Conservation (phyloP, 53 echinoderm and acorn worm genomes). For the Zoroaster sp. region DNA sequence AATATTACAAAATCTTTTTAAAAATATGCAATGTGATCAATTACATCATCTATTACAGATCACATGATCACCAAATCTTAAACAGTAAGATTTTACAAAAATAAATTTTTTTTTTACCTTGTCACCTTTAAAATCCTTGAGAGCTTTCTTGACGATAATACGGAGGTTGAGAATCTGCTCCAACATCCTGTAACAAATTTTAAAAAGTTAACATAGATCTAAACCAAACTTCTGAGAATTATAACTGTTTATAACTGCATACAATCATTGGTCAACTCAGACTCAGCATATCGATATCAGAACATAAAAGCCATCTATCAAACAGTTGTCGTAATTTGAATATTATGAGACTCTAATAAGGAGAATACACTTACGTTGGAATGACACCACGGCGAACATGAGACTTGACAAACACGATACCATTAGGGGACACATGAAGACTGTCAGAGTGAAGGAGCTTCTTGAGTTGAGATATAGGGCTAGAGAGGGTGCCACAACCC, state of each 20-base stretch:
- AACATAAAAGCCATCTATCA: too few relatives aligned
- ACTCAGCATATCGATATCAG: neutral
- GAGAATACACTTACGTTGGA: conserved; percentile 65
- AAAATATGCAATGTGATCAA: neutral
- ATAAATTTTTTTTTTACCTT: conserved; percentile 57
- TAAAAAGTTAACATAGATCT: neutral
- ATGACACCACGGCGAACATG: conserved; percentile 82
- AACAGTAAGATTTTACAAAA: too few relatives aligned
- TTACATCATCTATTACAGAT: neutral
- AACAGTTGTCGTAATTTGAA: too few relatives aligned
- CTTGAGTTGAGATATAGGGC: conserved; percentile 63
- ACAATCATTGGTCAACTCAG: neutral
- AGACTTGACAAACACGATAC: conserved; percentile 88
- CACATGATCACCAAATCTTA: neutral
- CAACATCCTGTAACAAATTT: conserved; percentile 72
- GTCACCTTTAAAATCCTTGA: conserved; percentile 90
- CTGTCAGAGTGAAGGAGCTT: conserved; percentile 72
- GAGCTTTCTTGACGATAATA: conserved; percentile 90
- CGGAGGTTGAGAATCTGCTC: conserved; percentile 87
- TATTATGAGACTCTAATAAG: too few relatives aligned
- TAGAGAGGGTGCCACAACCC: conserved; percentile 75
- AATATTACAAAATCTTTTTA: neutral
- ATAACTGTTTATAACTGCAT: neutral
- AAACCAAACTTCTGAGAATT: neutral
- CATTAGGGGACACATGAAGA: conserved; percentile 88